phyloP scores from a whole-genome alignment of 2,888 invertebrate species.

The Venusia cambrica region DNA sequence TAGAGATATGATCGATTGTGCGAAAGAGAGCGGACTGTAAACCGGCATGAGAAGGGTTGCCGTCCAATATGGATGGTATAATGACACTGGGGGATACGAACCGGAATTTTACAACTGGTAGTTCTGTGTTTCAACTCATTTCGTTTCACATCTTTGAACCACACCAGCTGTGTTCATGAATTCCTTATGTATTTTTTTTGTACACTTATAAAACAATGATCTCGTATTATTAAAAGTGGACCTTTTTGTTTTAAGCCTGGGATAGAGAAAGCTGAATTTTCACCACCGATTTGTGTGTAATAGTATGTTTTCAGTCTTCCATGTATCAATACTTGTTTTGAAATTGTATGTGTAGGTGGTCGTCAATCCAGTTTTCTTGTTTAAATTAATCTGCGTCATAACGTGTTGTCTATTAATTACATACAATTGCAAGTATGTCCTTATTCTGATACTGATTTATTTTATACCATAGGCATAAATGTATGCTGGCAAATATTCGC shows the following conservation, averaged over 20 bases:
- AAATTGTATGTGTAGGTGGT: too few relatives aligned
- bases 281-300: conserved; percentile 2
- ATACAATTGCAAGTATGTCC: too few relatives aligned
- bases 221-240: conserved; percentile 61
- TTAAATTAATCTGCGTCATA: conserved; percentile 16
- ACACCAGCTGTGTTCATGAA: conserved; percentile 72
- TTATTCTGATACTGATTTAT: too few relatives aligned
- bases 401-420: too few relatives aligned
- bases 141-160: conserved; percentile 44
- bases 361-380: conserved; percentile 13
- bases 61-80: too few relatives aligned
- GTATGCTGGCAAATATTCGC: too few relatives aligned
- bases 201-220: conserved; percentile 70
- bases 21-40: too few relatives aligned
- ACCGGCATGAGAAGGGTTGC: too few relatives aligned
- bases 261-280: conserved; percentile 8
- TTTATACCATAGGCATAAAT: too few relatives aligned
- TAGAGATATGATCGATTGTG: too few relatives aligned
- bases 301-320: too few relatives aligned
- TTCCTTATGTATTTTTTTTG: conserved; percentile 31
- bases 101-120: conserved; percentile 15
- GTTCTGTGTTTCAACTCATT: conserved; percentile 27
- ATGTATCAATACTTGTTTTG: too few relatives aligned
- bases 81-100: conserved; percentile 10
- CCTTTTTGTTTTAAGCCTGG: conserved; percentile 28